Base-by-base conservation (phyloP, 2,888 invertebrate species). In the Hedychridium roseum region DNA sequence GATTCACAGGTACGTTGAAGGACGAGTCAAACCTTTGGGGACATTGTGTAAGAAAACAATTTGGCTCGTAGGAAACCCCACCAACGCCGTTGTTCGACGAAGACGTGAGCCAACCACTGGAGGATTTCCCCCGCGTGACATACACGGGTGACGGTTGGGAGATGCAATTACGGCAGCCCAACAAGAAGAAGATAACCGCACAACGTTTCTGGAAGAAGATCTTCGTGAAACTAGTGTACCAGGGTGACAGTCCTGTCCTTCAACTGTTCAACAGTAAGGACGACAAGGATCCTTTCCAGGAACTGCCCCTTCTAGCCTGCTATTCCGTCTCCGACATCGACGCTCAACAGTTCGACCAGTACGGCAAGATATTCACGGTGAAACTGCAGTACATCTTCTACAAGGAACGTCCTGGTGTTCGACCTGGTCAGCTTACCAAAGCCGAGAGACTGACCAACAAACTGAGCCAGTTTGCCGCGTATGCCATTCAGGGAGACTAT, bases 121-220 rank as follows among this genome's bases (percentile, higher is more conserved):
- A 94, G 78, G 91, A 92, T 41, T 99, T 95, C 80, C 93, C 95
- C 6, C 85, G 94, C 36, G 85, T 88, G 20, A 84, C 84, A 54
- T 91, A 88, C 74, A 76, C 80, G 0, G 94, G 89, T 0, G 89
- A 92, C 16, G 96, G 96, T 17, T 99, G 97, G 97, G 96, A 97
- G 73, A 91, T 98, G 90, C 92, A 96, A 64, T 81, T 97, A 41
- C 85, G 98, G 1, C 96, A 97, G 75, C 97, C 97, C 1, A 94
- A 94, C 74, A 97, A 97, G 79, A 97, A 97, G 84, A 96, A 95
- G 79, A 93, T 95, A 52, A 95, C 95, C 0, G 94, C 93, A 0
- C 94, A 94, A 74, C 84, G 92, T 63, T 97, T 94, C 80, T 99
- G 99, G 99, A 98, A 98, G 82, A 95, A 97, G 78, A 90, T 97